Evolutionary conservation across 2,888 invertebrate species (phyloP).

Genomic region (Ectemnius lituratus): DNA sequence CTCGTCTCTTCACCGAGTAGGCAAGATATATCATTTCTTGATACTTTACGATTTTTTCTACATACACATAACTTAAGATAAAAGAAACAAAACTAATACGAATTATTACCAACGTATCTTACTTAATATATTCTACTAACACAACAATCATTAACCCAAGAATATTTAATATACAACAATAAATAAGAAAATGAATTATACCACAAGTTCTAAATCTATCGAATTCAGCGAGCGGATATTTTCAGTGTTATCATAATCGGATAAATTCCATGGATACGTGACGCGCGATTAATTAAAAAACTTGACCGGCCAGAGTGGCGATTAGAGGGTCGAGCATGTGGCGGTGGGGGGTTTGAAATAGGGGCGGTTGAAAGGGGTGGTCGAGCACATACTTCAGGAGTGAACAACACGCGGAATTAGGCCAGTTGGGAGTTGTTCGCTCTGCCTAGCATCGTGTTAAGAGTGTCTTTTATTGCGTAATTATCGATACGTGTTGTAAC

Average conservation of each 20-base stretch:
- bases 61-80: no score
- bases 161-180: no score
- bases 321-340: neutral
- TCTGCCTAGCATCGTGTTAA: slow-evolving; percentile 9
- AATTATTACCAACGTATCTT: no score
- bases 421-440: slow-evolving; percentile 30
- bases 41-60: no score
- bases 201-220: no score
- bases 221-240: no score
- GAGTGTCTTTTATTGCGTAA: slow-evolving; percentile 40
- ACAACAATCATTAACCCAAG: no score
- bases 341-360: neutral
- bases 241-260: neutral
- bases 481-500: slow-evolving; percentile 22
- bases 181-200: no score
- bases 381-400: neutral
- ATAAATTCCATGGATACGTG: neutral
- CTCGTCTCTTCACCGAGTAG: no score
- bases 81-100: no score
- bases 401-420: slow-evolving; percentile 31
- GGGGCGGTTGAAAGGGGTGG: neutral
- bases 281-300: slow-evolving; percentile 3
- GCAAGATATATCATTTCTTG: no score
- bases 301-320: neutral
- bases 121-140: no score